A percentile compares a stretch with the other conserved stretches of the same genome.
Conservation (phyloP, 2,113 vertebrate species). For the Corythornis madagascariensis region DNA sequence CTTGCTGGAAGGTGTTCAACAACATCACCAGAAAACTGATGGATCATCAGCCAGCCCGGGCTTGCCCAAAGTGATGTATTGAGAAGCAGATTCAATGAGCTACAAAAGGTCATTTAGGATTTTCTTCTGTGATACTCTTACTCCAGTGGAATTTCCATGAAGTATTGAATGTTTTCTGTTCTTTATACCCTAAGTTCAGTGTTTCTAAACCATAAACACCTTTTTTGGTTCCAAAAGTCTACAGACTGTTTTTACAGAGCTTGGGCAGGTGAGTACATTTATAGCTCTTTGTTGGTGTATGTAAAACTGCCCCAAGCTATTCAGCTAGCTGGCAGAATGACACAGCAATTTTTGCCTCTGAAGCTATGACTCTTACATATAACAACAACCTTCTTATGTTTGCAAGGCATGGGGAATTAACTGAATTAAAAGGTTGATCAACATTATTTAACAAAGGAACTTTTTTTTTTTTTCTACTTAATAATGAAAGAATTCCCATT, state of each 20-base stretch:
- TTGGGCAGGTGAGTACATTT: neutral
- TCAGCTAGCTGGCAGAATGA: neutral
- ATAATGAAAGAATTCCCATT: neutral
- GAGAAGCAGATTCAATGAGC: neutral
- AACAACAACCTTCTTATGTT: neutral
- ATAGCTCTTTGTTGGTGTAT: neutral
- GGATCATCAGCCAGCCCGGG: neutral
- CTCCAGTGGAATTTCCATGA: neutral
- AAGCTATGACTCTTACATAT: rapidly evolving
- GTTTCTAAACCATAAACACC: neutral
- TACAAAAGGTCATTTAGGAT: neutral
- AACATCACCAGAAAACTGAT: rapidly evolving
- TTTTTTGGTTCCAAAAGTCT: neutral
- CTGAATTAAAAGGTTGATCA: neutral
- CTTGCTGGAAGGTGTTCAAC: neutral
- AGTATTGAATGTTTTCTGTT: neutral
- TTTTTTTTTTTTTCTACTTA: neutral
- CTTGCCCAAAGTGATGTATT: neutral
- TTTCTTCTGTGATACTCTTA: neutral
- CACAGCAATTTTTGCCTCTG: neutral
- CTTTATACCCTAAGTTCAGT: neutral
- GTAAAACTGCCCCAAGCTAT: neutral
- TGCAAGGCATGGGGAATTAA: neutral
- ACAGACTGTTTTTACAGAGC: neutral
- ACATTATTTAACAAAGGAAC: neutral